Base-by-base conservation (phyloP, 2,888 invertebrate species). In the Thecocarcelia acutangulata region DNA sequence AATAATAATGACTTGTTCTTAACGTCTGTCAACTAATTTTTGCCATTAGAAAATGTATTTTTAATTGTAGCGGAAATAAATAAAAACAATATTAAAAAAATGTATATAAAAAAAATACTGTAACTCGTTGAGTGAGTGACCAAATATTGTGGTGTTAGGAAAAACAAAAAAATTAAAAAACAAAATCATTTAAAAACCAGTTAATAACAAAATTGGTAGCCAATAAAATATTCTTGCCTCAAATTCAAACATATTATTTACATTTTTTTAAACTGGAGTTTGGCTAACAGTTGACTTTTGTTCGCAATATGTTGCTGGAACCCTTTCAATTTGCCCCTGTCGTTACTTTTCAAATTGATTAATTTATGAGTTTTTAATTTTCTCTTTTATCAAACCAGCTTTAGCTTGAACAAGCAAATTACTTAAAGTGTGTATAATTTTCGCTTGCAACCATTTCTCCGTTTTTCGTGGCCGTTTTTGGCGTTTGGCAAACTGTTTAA, bases 11-110 rank as follows among this genome's bases (percentile, higher is more conserved):
- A 75, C 70, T 75, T 82, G 74, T 75, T 82, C 82, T 82, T 82
- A 64, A 64, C 76, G 68, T 77, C 82, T 82, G 82, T 82, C 82
- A 82, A 70, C 82, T 78, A 82, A 82, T 82, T 82, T 82, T 75
- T 78, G 74, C 82, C 78, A 74, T 75, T 78, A 75, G 82, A 82
- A 82, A 82, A 82, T 82, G 82, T 74, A 78, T 70, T 82, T 82
- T 82, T 82, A 82, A 82, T 82, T 82, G 82, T 82, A 50, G 82
- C 74, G 82, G 77, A 82, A 78, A 78, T 61, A 75, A 70, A 77
- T 54, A 64, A 52, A 82, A 70, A 78, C 33, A 63, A 50, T 42
- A 19, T 44, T 33, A 33, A n/a, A 46, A 15, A 12, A n/a, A n/a
- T n/a, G n/a, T n/a, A n/a, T n/a, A n/a, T n/a, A n/a, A n/a, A n/a